Percentiles rank a stretch among this genome's conserved stretches.
phyloP scores from a whole-genome alignment of 2,888 invertebrate genomes.

The Ichneumoninae sp. region DNA sequence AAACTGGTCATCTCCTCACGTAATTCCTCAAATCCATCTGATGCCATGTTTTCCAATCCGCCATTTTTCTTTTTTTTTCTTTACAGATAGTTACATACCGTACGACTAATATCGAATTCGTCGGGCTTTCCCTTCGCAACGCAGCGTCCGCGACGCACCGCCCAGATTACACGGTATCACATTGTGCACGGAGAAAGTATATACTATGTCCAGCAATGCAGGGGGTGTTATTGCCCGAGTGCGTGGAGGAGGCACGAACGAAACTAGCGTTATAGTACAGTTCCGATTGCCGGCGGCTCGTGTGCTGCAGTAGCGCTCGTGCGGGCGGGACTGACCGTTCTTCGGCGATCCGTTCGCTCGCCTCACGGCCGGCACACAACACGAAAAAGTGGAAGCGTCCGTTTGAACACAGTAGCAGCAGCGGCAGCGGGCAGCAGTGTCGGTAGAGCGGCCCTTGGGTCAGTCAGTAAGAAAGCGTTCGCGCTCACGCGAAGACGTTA shows the following conservation, averaged over 20 bases:
- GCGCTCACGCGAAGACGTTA: conserved; percentile 81
- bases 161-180: neutral
- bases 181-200: conserved; percentile 40
- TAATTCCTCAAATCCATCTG: neutral
- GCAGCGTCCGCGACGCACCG: conserved; percentile 12
- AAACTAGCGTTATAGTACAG: neutral
- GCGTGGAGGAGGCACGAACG: conserved; percentile 26
- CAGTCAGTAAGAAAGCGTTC: conserved; percentile 82
- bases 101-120: neutral
- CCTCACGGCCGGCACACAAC: conserved; percentile 35
- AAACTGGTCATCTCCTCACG: neutral
- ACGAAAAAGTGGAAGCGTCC: conserved; percentile 76
- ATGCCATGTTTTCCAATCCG: neutral
- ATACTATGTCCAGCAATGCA: conserved; percentile 6
- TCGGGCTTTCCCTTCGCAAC: conserved; percentile 20
- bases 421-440: conserved; percentile 13
- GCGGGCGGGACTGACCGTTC: conserved; percentile 72
- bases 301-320: conserved; percentile 52
- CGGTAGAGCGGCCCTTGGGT: conserved; percentile 61
- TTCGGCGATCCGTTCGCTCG: conserved; percentile 53
- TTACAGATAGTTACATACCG: neutral
- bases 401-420: conserved; percentile 65
- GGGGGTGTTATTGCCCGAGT: conserved; percentile 33
- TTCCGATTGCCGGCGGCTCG: neutral
- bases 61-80: neutral